These are phyloP conservation scores for Drosophila austrosaltans DNA, from an alignment of 2,888 invertebrate genomes.

Conservation along the genomic window DNA sequence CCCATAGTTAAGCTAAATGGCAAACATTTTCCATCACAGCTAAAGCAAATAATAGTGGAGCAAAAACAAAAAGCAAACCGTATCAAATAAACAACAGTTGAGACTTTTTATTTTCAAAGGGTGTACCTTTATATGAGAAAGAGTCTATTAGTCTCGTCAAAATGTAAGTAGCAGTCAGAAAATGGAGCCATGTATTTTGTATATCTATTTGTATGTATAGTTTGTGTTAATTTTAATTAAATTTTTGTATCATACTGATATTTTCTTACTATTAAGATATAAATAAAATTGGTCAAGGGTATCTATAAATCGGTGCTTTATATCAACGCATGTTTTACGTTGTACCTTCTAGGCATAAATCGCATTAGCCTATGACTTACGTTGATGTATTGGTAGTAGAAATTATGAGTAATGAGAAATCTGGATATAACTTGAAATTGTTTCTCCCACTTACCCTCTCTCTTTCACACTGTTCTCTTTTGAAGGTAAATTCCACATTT, in stretches of 20 bases:
- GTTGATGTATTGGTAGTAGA: conserved; percentile 37
- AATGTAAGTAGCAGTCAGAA: neutral
- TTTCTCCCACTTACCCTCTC: conserved; percentile 17
- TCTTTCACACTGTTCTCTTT: conserved; percentile 16
- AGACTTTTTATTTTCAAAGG: conserved; percentile 12
- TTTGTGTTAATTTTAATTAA: no score
- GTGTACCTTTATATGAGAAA: conserved; percentile 28
- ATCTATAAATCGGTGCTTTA: neutral
- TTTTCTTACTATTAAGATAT: no score
- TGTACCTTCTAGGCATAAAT: conserved; percentile 17
- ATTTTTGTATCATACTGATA: no score
- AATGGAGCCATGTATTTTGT: no score
- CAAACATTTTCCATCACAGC: conserved; percentile 28
- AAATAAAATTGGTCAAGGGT: neutral
- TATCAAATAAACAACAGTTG: conserved; percentile 23
- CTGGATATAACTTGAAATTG: conserved; percentile 57
- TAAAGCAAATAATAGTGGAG: conserved; percentile 22
- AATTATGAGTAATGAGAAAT: conserved; percentile 72
- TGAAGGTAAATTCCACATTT: conserved; percentile 21
- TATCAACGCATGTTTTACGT: conserved; percentile 21
- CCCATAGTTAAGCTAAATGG: conserved; percentile 32
- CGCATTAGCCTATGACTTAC: conserved; percentile 26
- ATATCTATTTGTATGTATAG: conserved; percentile 7
- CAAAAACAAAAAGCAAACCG: conserved; percentile 31
- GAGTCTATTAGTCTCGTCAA: neutral